Evolutionary conservation across 2,797 vertebrate species (phyloP), one percentile per base, ranked within the genome.

Genomic region (Erithacus rubecula): DNA sequence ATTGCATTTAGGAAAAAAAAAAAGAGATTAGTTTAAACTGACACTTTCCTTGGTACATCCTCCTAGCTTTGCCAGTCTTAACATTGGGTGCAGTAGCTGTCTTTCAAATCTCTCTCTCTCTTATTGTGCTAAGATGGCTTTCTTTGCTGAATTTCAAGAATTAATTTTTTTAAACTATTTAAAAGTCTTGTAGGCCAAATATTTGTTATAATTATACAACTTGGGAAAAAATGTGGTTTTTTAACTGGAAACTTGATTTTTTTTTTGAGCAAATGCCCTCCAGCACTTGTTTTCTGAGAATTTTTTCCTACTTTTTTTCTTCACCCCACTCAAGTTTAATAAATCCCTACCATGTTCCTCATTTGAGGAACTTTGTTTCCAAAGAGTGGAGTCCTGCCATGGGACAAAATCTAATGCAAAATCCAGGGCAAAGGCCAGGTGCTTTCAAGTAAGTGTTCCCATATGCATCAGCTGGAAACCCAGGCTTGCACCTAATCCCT

Each of bases 161-260:
- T 44, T 43, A 0, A 1, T 26, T 63, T 92, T 84, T 78, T 32
- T 20, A 1, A 93, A 69, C 7, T 39, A 60, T 60, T 77, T 37
- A 24, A 51, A 85, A 22, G 36, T 27, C 64, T 64, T 12, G 1
- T 56, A 68, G 58, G 18, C 10, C 32, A 76, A 83, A 43, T 53
- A 80, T 59, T 83, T 2, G 7, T 53, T 82, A 71, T 39, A 56
- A 77, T 52, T n/a, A 39, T 9, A 12, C 8, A 52, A 1, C 47
- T 39, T 71, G 29, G 13, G 55, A 58, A 47, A 65, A 55, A 11
- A 0, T 1, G 1, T 0, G 18, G 4, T 21, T 51, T 56, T 75
- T 53, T 78, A 43, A 29, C 17, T 70, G 18, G 27, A 37, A 37
- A 46, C 4, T 43, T 79, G 19, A 21, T 68, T 60, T 51, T 72